Conservation (phyloP, 2,888 invertebrate genomes). For the Drosophila diplacantha region DNA sequence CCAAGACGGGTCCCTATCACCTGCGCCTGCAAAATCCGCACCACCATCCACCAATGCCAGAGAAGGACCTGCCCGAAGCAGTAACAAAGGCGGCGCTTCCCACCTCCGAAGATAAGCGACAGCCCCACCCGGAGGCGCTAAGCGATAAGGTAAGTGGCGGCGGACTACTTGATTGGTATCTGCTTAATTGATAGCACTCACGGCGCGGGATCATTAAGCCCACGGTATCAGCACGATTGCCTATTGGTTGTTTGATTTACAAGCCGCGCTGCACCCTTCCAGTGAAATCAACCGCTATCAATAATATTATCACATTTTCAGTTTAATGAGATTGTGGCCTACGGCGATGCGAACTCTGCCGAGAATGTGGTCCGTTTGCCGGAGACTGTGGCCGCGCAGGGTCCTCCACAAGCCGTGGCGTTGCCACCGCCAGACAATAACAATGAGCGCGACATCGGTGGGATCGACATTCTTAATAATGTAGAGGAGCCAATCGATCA, state of each 20-base stretch:
- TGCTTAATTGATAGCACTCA: constrained; percentile 6
- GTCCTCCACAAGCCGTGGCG: constrained; percentile 18
- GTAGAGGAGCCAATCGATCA: constrained; percentile 51
- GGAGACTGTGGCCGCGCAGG: constrained; percentile 45
- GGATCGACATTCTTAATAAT: constrained; percentile 59
- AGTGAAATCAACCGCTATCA: neutral
- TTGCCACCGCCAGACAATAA: constrained; percentile 14
- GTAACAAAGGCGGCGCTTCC: constrained; percentile 33
- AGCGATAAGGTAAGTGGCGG: constrained; percentile 33
- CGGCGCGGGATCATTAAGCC: constrained; percentile 6
- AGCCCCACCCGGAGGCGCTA: constrained; percentile 4
- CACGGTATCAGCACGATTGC: constrained; percentile 7
- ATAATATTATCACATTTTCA: constrained; percentile 28
- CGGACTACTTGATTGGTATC: constrained; percentile 15
- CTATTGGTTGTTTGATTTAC: constrained; percentile 32
- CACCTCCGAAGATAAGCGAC: constrained; percentile 44
- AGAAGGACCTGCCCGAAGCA: constrained; percentile 19
- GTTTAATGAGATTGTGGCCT: constrained; percentile 41
- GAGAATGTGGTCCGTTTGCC: constrained; percentile 63
- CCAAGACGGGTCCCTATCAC: constrained; percentile 51
- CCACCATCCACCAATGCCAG: constrained; percentile 47
- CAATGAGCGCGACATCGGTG: constrained; percentile 24
- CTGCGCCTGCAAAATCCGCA: constrained; percentile 54
- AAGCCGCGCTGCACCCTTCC: constrained; percentile 5
- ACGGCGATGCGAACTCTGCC: constrained; percentile 42